Percentiles rank a stretch among this genome's conserved stretches.
These are phyloP conservation scores for Leptoclinus maculatus DNA, from an alignment of 2,797 vertebrate genomes.

Conservation along the genomic window DNA sequence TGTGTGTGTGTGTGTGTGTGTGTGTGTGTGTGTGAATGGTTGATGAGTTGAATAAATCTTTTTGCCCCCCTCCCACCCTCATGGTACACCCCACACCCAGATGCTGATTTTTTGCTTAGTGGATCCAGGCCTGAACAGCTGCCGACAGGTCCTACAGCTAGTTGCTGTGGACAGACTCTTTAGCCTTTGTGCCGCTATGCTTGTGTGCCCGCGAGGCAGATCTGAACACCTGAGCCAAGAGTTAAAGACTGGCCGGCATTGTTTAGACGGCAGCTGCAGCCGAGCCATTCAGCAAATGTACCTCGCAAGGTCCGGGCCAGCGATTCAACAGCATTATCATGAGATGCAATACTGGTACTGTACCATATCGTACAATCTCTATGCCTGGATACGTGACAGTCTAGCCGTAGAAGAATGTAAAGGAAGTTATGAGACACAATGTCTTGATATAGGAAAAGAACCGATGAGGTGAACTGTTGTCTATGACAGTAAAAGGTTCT, in stretches of 20 bases:
- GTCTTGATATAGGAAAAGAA: not conserved
- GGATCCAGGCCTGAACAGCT: slow-evolving; percentile 13
- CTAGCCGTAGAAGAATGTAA: not conserved
- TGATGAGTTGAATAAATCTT: slow-evolving; percentile 54
- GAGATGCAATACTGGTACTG: not conserved
- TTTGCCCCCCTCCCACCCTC: not conserved
- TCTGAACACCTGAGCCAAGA: slow-evolving; percentile 58
- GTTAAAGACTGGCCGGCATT: slow-evolving; percentile 49
- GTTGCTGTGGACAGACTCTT: slow-evolving; percentile 31
- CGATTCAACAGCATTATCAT: slow-evolving; percentile 24
- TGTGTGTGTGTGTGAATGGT: slow-evolving; percentile 21
- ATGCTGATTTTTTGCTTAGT: slow-evolving; percentile 31
- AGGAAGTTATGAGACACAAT: not conserved
- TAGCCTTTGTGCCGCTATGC: slow-evolving; percentile 39
- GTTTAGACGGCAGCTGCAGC: slow-evolving; percentile 52
- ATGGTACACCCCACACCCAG: not conserved
- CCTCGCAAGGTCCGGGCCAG: slow-evolving; percentile 9
- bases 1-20: slow-evolving; percentile 21
- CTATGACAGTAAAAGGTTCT: not conserved
- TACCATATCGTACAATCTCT: not conserved
- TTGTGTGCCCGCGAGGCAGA: slow-evolving; percentile 40
- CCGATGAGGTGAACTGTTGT: not conserved
- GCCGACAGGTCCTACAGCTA: slow-evolving; percentile 34
- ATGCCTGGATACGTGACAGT: slow-evolving; percentile 3
- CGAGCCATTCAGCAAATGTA: slow-evolving; percentile 29